Evolutionary conservation across 2,888 invertebrate genomes (phyloP), one percentile per base, ranked within the genome.

Genomic region (Pachydiplax longipennis): DNA sequence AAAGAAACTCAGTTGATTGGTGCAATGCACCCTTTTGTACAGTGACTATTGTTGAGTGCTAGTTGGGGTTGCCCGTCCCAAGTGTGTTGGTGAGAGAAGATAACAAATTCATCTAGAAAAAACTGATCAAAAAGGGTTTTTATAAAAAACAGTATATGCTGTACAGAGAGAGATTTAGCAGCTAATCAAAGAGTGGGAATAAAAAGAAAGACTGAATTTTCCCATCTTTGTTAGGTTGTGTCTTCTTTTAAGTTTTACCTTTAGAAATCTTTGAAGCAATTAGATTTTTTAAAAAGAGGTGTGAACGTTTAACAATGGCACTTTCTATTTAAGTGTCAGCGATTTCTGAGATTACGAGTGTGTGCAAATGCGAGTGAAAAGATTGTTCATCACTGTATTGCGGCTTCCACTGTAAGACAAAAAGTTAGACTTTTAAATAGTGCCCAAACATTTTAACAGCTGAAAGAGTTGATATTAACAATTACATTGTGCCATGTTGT

Each of bases 401-500:
- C 87, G 87, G 87, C 87, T 87, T 87, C 87, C 87, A 87, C 87
- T 61, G 35, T 58, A 61, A 87, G 61, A 61, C 61, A 87, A 87
- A 82, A 61, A 61, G 61, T 87, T 87, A 87, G 87, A 87, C 87
- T 87, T 87, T 65, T 83, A 58, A 83, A 87, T 87, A 87, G 87
- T 87, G 87, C 87, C 87, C 87, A 87, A 87, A 87, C 58, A 87
- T 87, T 87, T 61, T 87, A 87, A 87, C 87, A 61, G 87, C 87
- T 61, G 87, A 73, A 73, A 73, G 73, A 87, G 87, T 87, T 87
- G 87, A 87, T 61, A 87, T 87, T 87, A 87, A 87, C 87, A 87
- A 83, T 83, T 83, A 83, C 58, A 83, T 83, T 87, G 87, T 87
- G 87, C 87, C 87, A 87, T 87, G 87, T 87, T 87, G 87, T 87